These are phyloP conservation scores for Xyliphius kryptos DNA, from an alignment of 2,113 vertebrate genomes.

Conservation along the genomic window DNA sequence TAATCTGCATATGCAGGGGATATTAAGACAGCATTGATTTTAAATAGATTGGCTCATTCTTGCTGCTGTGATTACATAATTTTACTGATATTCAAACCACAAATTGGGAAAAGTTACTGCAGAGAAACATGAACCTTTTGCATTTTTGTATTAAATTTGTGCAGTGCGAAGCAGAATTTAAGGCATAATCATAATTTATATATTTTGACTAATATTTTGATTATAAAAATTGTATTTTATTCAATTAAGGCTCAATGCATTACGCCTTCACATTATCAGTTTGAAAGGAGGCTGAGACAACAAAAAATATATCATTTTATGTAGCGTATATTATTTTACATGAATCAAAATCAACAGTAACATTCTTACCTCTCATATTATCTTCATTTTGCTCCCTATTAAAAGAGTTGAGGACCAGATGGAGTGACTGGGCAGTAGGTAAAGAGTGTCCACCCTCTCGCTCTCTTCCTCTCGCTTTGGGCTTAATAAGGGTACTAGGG, in stretches of 20 bases:
- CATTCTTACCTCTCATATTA: constrained; percentile 61
- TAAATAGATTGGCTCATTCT: constrained; percentile 3
- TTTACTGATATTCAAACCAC: constrained; percentile 9
- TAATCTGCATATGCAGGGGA: not conserved
- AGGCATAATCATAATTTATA: too few species aligned
- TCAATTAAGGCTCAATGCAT: too few species aligned
- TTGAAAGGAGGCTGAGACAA: too few species aligned
- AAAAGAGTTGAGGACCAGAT: constrained; percentile 70
- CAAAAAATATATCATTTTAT: too few species aligned
- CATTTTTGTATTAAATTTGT: constrained; percentile 10
- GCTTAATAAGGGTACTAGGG: constrained; percentile 62
- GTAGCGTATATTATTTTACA: too few species aligned
- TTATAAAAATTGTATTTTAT: too few species aligned
- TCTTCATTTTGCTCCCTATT: constrained; percentile 66
- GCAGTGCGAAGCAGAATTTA: too few species aligned
- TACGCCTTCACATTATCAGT: constrained; percentile 3
- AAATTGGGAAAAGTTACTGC: not conserved
- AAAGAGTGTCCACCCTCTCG: constrained; percentile 60
- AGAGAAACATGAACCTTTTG: not conserved
- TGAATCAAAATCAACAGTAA: not conserved
- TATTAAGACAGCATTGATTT: constrained; percentile 3
- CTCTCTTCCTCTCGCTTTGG: constrained; percentile 61
- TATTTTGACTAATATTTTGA: too few species aligned
- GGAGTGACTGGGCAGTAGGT: constrained; percentile 63
- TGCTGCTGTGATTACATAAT: constrained; percentile 14